Evolutionary conservation across 2,113 vertebrate species (phyloP), one percentile per base, ranked within the genome.

Genomic region (Corythaixoides concolor): DNA sequence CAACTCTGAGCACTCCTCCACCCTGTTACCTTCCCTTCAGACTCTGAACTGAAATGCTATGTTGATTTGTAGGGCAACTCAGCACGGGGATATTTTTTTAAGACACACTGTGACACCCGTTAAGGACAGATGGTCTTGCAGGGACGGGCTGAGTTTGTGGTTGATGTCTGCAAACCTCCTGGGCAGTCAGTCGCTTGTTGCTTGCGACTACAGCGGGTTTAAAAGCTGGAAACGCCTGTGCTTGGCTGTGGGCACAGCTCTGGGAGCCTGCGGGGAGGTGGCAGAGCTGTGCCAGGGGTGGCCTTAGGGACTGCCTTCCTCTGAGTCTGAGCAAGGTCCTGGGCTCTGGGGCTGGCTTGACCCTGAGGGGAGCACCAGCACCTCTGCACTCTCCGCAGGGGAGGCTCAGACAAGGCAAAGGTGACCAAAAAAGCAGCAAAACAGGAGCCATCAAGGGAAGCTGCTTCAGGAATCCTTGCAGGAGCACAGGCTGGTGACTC

Each of bases 401-500:
- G 35, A 30, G 33, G 47, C 47, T 76, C 30, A 39, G 39, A 21
- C 28, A 43, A 17, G 30, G 26, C 11, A 16, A 56, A 70, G 27
- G 37, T 13, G 53, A 45, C 27, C 33, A 52, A 59, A 81, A 81
- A 67, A 33, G 6, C 69, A 82, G 62, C 53, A 68, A 68, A 89
- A n/a, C 6, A 68, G 55, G 47, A 55, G 88, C 10, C 1, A 1
- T 23, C 33, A 76, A n/a, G 28, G 37, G 47, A 60, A 68, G 23
- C 19, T 76, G 88, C 45, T 60, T 17, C 72, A 45, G 15, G 18
- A 12, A 21, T 43, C 35, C 52, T 47, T 33, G 60, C 5, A 67
- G 77, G 15, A 62, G 7, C 19, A 18, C 1, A 1, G 39, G 22
- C 7, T 18, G 8, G 26, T 0, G 1, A 47, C 49, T 43, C 17